A percentile compares a stretch with the other conserved stretches of the same genome.
phyloP scores from a whole-genome alignment of 2,888 invertebrate species.

The Camptogramma bilineatum region DNA sequence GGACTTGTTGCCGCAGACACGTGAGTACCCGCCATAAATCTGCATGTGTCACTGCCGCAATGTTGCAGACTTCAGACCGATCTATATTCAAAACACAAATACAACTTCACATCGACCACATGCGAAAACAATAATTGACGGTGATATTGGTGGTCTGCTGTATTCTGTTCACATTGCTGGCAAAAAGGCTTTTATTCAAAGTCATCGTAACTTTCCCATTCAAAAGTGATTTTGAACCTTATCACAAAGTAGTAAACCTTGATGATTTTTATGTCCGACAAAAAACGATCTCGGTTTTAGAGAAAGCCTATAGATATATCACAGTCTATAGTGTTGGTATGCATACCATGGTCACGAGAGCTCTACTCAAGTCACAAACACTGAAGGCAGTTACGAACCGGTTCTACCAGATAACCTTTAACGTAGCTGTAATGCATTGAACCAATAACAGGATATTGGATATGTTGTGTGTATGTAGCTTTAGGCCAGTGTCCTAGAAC shows the following conservation, averaged over 20 bases:
- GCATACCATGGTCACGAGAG: conserved; percentile 34
- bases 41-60: conserved; percentile 26
- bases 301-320: neutral
- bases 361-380: conserved; percentile 31
- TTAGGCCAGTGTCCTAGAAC: neutral
- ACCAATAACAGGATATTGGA: conserved; percentile 18
- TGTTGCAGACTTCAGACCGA: conserved; percentile 23
- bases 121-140: neutral
- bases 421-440: conserved; percentile 21
- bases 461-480: neutral
- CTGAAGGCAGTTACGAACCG: conserved; percentile 40
- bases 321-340: neutral
- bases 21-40: conserved; percentile 54
- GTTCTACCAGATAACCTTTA: conserved; percentile 36
- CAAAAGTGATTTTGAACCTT: neutral
- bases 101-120: neutral
- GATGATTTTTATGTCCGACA: neutral
- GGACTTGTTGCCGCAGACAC: conserved; percentile 66
- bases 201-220: neutral
- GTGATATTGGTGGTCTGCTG: neutral
- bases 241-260: neutral
- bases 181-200: neutral
- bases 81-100: conserved; percentile 18
- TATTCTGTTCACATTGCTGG: conserved; percentile 6
- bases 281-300: neutral